phyloP scores from a whole-genome alignment of 2,888 invertebrate species.

The Scotopteryx bipunctaria region DNA sequence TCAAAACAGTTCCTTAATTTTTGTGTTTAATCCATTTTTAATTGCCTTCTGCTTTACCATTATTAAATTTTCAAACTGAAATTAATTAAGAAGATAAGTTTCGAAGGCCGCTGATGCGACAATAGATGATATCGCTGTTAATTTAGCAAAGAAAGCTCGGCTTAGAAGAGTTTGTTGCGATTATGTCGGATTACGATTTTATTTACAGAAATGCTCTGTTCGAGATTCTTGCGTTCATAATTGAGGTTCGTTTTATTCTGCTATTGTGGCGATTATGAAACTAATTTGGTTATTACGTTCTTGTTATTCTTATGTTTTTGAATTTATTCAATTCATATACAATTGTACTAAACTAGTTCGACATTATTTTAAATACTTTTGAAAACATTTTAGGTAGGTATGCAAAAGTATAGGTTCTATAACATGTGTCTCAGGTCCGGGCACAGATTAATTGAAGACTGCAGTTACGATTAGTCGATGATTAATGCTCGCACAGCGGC shows the following conservation, averaged over 20 bases:
- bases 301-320: background rate
- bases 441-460: constrained; percentile 80
- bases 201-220: constrained; percentile 45
- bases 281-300: constrained; percentile 2
- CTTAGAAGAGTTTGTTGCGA: constrained; percentile 43
- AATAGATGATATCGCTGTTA: constrained; percentile 75
- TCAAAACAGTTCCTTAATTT: constrained; percentile 76
- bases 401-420: constrained; percentile 30
- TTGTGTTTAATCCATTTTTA: constrained; percentile 80
- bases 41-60: constrained; percentile 68
- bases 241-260: constrained; percentile 15
- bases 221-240: constrained; percentile 10
- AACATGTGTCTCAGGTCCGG: constrained; percentile 42
- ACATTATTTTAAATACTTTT: too few species aligned
- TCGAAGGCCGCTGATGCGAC: constrained; percentile 68
- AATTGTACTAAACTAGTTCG: too few species aligned
- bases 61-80: constrained; percentile 73
- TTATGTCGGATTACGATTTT: constrained; percentile 40
- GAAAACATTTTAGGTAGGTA: background rate
- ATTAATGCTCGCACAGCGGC: constrained; percentile 81
- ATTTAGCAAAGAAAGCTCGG: constrained; percentile 68
- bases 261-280: constrained; percentile 6
- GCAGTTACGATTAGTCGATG: constrained; percentile 83
- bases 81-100: constrained; percentile 74
- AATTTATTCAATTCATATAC: too few species aligned